Evolutionary conservation across 2,797 vertebrate species (phyloP).

Genomic region (Eulemur rubriventer): DNA sequence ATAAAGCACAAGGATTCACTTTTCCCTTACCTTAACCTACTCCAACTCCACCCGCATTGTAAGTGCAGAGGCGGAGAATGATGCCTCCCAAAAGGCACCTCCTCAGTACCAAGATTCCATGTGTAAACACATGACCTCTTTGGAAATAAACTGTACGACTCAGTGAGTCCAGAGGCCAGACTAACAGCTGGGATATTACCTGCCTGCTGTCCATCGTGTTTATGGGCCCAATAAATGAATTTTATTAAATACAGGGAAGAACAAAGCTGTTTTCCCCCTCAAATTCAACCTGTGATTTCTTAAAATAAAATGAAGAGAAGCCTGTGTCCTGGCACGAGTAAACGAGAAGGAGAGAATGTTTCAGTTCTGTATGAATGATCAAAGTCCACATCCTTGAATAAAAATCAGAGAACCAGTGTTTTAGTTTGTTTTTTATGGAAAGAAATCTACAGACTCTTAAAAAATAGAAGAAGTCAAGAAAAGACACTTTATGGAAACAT

Average conservation of each 20-base stretch:
- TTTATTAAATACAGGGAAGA: not conserved
- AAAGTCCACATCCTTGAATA: not conserved
- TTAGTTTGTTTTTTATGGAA: not conserved
- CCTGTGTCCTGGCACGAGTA: not conserved
- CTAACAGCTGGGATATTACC: not conserved
- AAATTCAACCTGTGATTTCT: not conserved
- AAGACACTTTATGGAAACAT: not conserved
- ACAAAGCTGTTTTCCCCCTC: not conserved
- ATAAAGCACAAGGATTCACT: not conserved
- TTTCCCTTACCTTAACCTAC: not conserved
- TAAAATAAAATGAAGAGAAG: not conserved
- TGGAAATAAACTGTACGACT: not conserved
- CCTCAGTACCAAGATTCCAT: not conserved
- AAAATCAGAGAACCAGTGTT: not conserved
- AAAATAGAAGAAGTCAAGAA: not conserved
- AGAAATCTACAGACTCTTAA: not conserved
- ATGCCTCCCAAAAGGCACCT: not conserved
- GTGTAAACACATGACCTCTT: not conserved
- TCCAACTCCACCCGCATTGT: accelerated
- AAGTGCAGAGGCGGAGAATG: not conserved
- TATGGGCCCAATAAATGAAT: not conserved
- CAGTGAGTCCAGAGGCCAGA: not conserved
- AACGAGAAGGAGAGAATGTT: not conserved
- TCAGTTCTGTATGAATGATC: not conserved
- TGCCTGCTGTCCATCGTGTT: not conserved